These are phyloP conservation scores for Tretioscincus oriximinensis DNA, from an alignment of 2,113 vertebrate genomes.

Conservation along the genomic window DNA sequence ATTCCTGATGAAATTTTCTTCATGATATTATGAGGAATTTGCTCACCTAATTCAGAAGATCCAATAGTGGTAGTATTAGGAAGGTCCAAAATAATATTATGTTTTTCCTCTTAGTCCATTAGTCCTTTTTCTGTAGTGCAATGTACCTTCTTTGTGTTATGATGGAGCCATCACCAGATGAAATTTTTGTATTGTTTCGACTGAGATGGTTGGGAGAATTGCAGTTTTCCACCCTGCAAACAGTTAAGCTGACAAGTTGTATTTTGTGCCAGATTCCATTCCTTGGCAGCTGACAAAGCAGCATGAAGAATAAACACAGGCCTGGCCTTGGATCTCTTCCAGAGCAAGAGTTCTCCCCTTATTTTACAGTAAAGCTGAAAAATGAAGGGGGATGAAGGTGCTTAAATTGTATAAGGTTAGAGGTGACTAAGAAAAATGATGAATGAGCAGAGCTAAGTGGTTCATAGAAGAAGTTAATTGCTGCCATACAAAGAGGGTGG, in stretches of 20 bases:
- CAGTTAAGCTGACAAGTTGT: neutral
- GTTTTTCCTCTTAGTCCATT: too few relatives aligned
- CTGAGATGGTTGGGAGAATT: neutral
- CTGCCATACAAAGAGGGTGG: neutral
- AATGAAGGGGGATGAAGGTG: neutral
- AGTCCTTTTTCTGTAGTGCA: too few relatives aligned
- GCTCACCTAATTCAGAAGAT: too few relatives aligned
- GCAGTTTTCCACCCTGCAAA: too few relatives aligned
- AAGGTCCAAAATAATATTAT: too few relatives aligned
- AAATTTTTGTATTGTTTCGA: neutral
- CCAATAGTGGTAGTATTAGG: too few relatives aligned
- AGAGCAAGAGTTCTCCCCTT: neutral
- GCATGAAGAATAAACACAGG: neutral
- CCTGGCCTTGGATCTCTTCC: neutral
- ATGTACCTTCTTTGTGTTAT: too few relatives aligned
- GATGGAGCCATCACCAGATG: neutral
- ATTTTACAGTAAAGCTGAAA: neutral
- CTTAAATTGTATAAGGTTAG: neutral
- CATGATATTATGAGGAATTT: too few relatives aligned
- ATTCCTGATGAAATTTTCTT: too few relatives aligned
- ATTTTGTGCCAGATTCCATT: neutral
- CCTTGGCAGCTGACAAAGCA: neutral
- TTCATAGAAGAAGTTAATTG: constrained; percentile 8
- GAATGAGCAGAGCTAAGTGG: neutral
- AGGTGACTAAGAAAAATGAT: neutral